These are phyloP conservation scores for Casuarius casuarius DNA, from an alignment of 2,113 vertebrate genomes.

Conservation along the genomic window DNA sequence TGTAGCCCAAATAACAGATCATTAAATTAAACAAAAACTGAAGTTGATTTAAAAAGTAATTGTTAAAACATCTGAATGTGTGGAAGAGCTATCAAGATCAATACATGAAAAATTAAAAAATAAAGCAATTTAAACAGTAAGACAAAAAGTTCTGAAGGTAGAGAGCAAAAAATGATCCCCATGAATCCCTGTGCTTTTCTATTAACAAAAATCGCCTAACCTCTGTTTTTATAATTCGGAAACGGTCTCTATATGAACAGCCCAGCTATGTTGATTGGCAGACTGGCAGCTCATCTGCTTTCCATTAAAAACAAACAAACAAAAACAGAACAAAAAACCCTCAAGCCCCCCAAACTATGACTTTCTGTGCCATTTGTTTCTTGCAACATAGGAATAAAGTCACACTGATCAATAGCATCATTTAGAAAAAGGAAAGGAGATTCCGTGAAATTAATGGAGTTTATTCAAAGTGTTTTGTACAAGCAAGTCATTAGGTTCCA, in stretches of 20 bases:
- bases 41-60: not conserved
- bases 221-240: not conserved
- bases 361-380: not conserved
- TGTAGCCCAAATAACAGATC: not conserved
- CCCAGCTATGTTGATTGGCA: not conserved
- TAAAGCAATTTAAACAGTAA: not conserved
- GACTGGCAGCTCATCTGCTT: not conserved
- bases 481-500: not conserved
- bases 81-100: not conserved
- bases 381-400: not conserved
- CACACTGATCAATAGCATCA: not conserved
- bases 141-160: not conserved
- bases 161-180: not conserved
- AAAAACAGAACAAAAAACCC: no score
- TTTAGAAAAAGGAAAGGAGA: not conserved
- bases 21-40: not conserved
- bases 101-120: not conserved
- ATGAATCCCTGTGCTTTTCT: not conserved
- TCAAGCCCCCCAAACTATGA: no score
- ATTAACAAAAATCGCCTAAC: not conserved
- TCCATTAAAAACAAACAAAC: no score
- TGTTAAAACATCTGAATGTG: not conserved
- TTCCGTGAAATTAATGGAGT: not conserved
- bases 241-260: not conserved
- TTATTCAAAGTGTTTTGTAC: not conserved